Base-by-base conservation (phyloP, 2,888 invertebrate genomes). In the Ennomos fuscantarius region DNA sequence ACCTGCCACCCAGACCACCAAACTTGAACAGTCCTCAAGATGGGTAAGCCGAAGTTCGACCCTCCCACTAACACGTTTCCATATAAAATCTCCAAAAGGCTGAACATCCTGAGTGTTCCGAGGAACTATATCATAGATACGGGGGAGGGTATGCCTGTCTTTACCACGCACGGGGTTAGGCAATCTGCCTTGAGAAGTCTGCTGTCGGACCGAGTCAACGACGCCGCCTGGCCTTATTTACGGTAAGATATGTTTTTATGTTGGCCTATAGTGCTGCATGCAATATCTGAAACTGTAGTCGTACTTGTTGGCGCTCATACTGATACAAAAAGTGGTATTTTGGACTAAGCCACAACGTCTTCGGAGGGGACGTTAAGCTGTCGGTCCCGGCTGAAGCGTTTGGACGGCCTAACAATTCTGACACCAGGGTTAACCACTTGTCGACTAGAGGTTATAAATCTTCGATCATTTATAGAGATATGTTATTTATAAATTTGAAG, bases 141-240 rank as follows among this genome's bases (percentile, higher is more conserved):
- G 0, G 81, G 70, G 0, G 83, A 84, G 53, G 82, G 79, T 0
- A 80, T 87, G 86, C 90, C 89, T 0, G 69, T 70, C 0, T 61
- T 77, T 0, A 84, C 79, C 0, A 67, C 76, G 0, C 32, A 69
- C 1, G 90, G 90, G 0, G 75, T 84, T 2, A 65, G 90, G 13
- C 69, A 72, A 41, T 89, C 89, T 0, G 90, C 90, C 0, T 10
- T 90, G 1, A 70, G 63, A 8, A 74, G 74, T 0, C 72, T 70
- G 0, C 43, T 74, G 1, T 59, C 71, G 5, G 88, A 89, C 35
- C 75, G 87, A 62, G 78, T 89, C 0, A 73, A 75, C 35, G 91
- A 91, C 36, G 85, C 76, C 1, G 76, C 89, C 1, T 89, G 80
- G 82, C 91, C 91, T 5, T 87, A 81, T 57, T 53, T 84, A 49